phyloP scores from a whole-genome alignment of 2,113 vertebrate genomes.

The Empidonax traillii region DNA sequence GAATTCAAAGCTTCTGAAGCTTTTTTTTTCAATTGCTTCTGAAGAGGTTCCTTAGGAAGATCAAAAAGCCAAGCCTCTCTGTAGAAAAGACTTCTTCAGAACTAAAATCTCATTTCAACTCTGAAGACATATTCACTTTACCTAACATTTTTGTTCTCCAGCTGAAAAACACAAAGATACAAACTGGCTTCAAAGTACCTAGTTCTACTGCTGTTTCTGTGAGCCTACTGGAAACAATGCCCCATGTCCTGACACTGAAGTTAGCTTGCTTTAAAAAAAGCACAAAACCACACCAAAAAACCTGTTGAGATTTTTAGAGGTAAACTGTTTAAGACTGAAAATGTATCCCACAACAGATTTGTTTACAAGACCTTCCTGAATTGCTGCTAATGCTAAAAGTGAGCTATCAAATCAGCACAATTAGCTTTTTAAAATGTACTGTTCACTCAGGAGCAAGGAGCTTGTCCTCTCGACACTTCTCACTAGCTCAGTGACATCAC shows the following conservation, averaged over 20 bases:
- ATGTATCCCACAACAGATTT: neutral
- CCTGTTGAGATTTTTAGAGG: neutral
- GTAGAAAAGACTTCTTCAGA: neutral
- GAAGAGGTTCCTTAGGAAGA: constrained; percentile 9
- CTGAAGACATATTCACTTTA: neutral
- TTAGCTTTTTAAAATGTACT: neutral
- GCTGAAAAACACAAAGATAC: neutral
- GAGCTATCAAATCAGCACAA: neutral
- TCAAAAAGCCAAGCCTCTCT: constrained; percentile 2
- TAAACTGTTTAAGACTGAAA: neutral
- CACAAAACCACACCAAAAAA: neutral
- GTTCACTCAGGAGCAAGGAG: fast-evolving
- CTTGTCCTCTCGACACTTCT: neutral
- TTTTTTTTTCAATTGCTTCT: too few relatives aligned
- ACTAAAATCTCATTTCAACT: neutral
- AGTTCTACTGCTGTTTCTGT: neutral
- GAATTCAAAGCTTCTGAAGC: constrained; percentile 45
- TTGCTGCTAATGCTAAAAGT: neutral
- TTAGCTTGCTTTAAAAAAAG: neutral
- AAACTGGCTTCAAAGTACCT: neutral
- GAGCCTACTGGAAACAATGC: neutral
- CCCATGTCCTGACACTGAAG: neutral
- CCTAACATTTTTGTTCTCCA: neutral
- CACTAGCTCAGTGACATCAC: neutral
- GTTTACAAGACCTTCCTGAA: neutral